Percentiles rank a stretch among this genome's conserved stretches.
These are phyloP conservation scores for Todus mexicanus DNA, from an alignment of 2,797 vertebrate genomes.

Conservation along the genomic window DNA sequence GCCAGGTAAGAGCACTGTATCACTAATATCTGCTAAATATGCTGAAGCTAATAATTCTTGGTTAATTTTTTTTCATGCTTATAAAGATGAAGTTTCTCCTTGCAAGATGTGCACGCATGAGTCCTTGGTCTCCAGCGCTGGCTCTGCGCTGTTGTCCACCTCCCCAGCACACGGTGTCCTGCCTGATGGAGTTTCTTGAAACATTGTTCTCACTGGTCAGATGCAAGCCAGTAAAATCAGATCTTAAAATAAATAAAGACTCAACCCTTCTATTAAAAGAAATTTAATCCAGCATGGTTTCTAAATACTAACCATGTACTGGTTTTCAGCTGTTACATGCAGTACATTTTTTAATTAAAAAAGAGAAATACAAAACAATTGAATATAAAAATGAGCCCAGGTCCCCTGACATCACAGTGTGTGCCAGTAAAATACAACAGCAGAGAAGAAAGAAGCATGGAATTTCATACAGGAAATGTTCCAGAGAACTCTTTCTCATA, in stretches of 20 bases:
- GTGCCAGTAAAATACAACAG: not conserved
- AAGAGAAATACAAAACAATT: conserved; percentile 24
- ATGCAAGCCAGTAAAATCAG: not conserved
- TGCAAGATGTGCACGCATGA: not conserved
- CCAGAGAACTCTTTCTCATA: not conserved
- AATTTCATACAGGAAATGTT: not conserved
- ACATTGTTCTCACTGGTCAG: not conserved
- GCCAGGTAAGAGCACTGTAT: not conserved
- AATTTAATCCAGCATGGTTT: conserved; percentile 63
- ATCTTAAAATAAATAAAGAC: not conserved
- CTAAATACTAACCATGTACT: conserved; percentile 28
- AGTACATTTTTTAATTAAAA: conserved; percentile 15
- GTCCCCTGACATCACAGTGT: conserved; percentile 52
- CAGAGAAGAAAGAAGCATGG: not conserved
- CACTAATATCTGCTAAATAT: not conserved
- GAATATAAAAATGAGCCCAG: conserved; percentile 21
- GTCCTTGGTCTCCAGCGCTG: not conserved
- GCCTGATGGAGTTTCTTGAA: not conserved
- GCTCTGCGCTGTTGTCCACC: not conserved
- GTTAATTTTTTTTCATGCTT: not conserved
- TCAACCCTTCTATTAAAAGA: not conserved
- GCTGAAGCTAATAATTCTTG: not conserved
- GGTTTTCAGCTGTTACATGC: conserved; percentile 62
- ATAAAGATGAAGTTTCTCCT: not conserved
- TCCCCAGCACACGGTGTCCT: not conserved